Evolutionary conservation across 2,888 invertebrate species (phyloP).

Genomic region (Caenorhabditis becei): DNA sequence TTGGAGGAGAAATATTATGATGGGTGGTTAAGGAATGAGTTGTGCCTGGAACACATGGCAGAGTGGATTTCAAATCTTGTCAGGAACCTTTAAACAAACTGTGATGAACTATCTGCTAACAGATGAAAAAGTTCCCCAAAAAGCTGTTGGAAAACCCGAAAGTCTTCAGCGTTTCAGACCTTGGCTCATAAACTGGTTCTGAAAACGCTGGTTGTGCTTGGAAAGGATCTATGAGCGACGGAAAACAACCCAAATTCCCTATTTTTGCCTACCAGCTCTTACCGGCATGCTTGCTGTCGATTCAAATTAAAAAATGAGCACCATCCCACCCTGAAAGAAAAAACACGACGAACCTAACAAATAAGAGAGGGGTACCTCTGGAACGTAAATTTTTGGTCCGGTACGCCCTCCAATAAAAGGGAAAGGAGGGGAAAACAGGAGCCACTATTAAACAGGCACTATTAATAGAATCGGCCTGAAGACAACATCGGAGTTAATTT

Average conservation of each 20-base stretch:
- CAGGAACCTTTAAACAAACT: too few species aligned
- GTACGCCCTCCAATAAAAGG: not conserved
- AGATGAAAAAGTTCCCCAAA: too few species aligned
- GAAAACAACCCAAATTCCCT: not conserved
- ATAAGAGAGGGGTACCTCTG: not conserved
- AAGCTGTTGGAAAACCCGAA: too few species aligned
- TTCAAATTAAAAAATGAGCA: too few species aligned
- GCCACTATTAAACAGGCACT: not conserved
- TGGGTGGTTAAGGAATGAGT: slow-evolving; percentile 2
- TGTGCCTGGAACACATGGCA: not conserved
- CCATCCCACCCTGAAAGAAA: too few species aligned
- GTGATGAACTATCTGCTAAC: too few species aligned
- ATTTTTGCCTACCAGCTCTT: not conserved
- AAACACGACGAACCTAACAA: too few species aligned
- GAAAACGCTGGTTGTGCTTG: not conserved
- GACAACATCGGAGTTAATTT: not conserved
- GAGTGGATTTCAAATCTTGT: not conserved
- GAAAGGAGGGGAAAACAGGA: not conserved
- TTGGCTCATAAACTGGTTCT: too few species aligned
- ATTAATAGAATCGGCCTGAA: not conserved
- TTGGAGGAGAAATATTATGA: slow-evolving; percentile 19
- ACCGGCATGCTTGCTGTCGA: not conserved
- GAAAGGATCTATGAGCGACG: not conserved
- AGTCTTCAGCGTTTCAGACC: too few species aligned
- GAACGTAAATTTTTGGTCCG: too few species aligned